A percentile compares a stretch with the other conserved stretches of the same genome.
Evolutionary conservation across 2,113 vertebrate genomes (phyloP).

Genomic region (Thinocorus orbignyianus): DNA sequence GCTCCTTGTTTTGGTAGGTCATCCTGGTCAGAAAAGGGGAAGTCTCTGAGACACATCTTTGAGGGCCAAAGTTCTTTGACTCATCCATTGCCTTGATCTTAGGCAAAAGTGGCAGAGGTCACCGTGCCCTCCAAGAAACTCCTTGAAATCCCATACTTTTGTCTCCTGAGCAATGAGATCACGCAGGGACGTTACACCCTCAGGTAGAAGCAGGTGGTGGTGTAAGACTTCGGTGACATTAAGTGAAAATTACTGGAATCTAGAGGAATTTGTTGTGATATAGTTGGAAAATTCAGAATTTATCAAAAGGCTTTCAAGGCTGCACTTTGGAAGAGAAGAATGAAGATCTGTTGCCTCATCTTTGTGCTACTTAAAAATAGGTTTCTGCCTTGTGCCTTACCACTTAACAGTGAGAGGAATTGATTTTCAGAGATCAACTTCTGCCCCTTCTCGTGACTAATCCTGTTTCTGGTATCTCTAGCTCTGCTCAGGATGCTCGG

Average conservation of each 20-base stretch:
- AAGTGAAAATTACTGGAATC: background rate
- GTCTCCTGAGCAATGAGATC: background rate
- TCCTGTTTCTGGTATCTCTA: background rate
- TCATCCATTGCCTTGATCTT: background rate
- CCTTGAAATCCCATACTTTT: background rate
- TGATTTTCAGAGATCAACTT: background rate
- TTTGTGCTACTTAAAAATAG: background rate
- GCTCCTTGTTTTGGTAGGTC: background rate
- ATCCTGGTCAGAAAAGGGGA: background rate
- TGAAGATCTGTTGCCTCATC: background rate
- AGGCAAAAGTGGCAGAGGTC: background rate
- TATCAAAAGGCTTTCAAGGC: background rate
- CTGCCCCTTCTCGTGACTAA: background rate
- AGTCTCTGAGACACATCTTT: accelerated
- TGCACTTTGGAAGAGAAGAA: background rate
- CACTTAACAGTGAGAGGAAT: background rate
- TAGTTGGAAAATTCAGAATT: background rate
- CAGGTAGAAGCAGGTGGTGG: background rate
- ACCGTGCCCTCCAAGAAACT: background rate
- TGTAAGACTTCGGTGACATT: accelerated
- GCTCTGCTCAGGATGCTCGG: background rate
- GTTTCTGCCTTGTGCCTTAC: background rate
- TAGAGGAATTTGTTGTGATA: background rate
- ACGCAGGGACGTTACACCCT: accelerated
- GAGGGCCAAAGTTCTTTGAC: background rate